Conservation (phyloP, 2,888 invertebrate species). For the Encarsia formosa region DNA sequence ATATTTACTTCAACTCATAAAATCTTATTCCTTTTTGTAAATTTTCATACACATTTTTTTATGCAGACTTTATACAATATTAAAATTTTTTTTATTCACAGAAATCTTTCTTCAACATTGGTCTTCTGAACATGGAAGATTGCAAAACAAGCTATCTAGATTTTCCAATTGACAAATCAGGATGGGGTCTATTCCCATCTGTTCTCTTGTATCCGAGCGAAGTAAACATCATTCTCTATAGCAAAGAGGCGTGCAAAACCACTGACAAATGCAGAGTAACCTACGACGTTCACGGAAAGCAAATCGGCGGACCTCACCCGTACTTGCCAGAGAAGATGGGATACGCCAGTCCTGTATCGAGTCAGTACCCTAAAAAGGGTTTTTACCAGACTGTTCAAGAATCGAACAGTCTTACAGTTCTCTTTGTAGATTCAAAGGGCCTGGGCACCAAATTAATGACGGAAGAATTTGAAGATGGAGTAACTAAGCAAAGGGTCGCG, state of each 20-base stretch:
- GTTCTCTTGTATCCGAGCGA: background rate
- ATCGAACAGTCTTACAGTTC: background rate
- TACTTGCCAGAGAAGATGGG: background rate
- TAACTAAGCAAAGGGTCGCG: background rate
- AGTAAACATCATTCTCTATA: constrained; percentile 9
- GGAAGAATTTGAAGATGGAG: background rate
- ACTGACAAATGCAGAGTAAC: constrained; percentile 4
- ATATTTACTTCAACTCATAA: too few relatives aligned
- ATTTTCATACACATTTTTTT: too few relatives aligned
- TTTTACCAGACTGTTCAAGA: constrained; percentile 1
- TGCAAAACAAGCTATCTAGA: background rate
- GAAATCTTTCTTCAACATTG: constrained; percentile 7
- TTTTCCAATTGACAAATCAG: constrained; percentile 5
- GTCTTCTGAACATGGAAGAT: background rate
- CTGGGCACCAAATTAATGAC: constrained; percentile 5
- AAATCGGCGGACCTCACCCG: constrained; percentile 2
- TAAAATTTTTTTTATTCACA: background rate
- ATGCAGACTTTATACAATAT: too few relatives aligned
- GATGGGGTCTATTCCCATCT: constrained; percentile 7
- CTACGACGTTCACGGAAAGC: constrained; percentile 10
- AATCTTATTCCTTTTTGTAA: too few relatives aligned
- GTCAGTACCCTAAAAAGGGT: constrained; percentile 1
- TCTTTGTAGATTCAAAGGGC: background rate
- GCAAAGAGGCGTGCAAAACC: constrained; percentile 1
- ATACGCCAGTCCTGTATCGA: constrained; percentile 12